phyloP scores from a whole-genome alignment of 2,888 invertebrate species.

The Cephonodes hylas region DNA sequence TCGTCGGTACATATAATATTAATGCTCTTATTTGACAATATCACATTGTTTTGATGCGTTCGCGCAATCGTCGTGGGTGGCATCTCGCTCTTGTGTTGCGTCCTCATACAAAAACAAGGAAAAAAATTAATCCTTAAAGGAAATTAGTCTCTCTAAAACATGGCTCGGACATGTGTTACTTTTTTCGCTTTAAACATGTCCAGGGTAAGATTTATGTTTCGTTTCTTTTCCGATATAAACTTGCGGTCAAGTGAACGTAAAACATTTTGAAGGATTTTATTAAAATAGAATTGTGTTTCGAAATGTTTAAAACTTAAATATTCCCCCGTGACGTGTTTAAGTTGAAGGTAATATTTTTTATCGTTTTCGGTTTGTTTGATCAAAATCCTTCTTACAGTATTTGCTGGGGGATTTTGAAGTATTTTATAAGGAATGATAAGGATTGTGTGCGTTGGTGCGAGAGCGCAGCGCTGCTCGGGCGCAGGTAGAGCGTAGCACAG shows the following conservation, averaged over 20 bases:
- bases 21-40: constrained; percentile 47
- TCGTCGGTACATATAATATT: constrained; percentile 35
- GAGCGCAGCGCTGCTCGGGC: constrained; percentile 9
- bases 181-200: constrained; percentile 77
- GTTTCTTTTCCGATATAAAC: constrained; percentile 62
- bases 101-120: constrained; percentile 57
- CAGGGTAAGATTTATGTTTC: constrained; percentile 71
- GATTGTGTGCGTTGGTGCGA: constrained; percentile 47
- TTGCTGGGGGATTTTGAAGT: constrained; percentile 62
- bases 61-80: constrained; percentile 74
- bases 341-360: constrained; percentile 35
- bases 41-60: constrained; percentile 38
- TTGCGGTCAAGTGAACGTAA: constrained; percentile 64
- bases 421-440: constrained; percentile 71
- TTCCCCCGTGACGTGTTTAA: constrained; percentile 17
- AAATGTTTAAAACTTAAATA: constrained; percentile 27
- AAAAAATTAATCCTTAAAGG: constrained; percentile 67
- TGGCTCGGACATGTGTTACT: constrained; percentile 76
- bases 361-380: constrained; percentile 58
- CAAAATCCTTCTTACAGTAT: constrained; percentile 53
- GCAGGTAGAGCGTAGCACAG: constrained; percentile 75
- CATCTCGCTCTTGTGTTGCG: constrained; percentile 60
- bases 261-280: constrained; percentile 49
- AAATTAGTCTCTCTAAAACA: constrained; percentile 80
- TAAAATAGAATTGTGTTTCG: constrained; percentile 43